Base-by-base conservation (phyloP, 1,140 invertebrate genomes). In the Drosophila tsacasi region DNA sequence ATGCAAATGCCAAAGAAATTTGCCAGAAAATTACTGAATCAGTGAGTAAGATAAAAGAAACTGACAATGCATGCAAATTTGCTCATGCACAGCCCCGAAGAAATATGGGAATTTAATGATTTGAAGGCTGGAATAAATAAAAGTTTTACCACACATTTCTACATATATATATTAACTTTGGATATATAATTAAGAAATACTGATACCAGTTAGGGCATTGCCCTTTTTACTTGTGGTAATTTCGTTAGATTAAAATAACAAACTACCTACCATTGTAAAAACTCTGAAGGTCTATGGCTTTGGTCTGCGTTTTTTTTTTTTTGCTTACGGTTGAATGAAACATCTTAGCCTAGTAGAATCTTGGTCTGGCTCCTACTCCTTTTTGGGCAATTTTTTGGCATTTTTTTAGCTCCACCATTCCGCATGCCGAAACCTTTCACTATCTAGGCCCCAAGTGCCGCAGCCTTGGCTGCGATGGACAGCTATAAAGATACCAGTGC, bases 401-500 rank as follows among this genome's bases (percentile, higher is more conserved):
- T 39, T 46, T 25, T 61, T 66, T 72, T 67, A 3, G 44, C 19
- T 42, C 25, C 15, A 49, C 47, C 67, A 71, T 79, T 63, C 61
- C 49, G 66, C 64, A 73, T 74, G 67, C 80, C 67, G 57, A 81
- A 75, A 77, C 87, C 87, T 91, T 91, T 91, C 87, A 91, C 87
- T 78, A 68, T 68, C 46, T 71, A 66, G 40, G 55, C 68, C 62
- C 57, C 57, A 66, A 52, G 49, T 63, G 72, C 54, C 37, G 66
- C 71, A 89, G 84, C 85, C 85, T 89, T 89, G 84, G 81, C 42
- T 73, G 47, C 54, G 66, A 62, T 50, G 66, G 67, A 63, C 77
- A 73, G 61, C 44, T 55, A 44, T 49, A 44, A 23, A 49, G 57
- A 64, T 74, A 63, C 68, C 47, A 44, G 57, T 54, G 59, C 60